Conservation (phyloP, 2,113 vertebrate genomes). For the Puntigrus tetrazona region DNA sequence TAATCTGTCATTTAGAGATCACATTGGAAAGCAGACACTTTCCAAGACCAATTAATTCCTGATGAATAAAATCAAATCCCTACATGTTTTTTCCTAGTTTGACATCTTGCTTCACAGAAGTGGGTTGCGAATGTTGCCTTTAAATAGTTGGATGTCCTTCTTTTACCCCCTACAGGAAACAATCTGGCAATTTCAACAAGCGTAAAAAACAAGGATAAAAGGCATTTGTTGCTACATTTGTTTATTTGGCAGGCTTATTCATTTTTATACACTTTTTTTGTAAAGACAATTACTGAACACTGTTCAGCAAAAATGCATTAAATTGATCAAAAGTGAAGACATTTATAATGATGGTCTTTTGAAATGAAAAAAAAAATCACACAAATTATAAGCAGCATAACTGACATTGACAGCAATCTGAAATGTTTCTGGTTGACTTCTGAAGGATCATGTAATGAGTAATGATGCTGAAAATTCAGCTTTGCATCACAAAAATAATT, state of each 20-base stretch:
- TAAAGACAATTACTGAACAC: not conserved
- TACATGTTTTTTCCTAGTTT: not conserved
- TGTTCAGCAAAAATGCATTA: not conserved
- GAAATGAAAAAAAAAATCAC: not conserved
- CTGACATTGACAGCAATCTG: not conserved
- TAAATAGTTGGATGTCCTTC: not conserved
- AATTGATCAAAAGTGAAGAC: not conserved
- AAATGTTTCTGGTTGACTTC: not conserved
- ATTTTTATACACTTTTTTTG: not conserved
- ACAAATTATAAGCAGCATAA: too few species aligned
- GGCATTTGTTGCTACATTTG: not conserved
- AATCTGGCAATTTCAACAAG: not conserved
- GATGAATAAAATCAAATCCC: conserved; percentile 3
- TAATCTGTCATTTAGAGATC: not conserved
- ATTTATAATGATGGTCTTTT: not conserved
- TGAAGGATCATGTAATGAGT: too few species aligned
- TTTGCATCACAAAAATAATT: not conserved
- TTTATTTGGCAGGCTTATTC: not conserved
- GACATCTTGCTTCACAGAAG: not conserved
- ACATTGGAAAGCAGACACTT: not conserved
- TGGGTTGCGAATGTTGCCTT: not conserved
- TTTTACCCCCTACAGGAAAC: not conserved
- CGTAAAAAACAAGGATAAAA: not conserved
- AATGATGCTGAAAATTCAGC: too few species aligned
- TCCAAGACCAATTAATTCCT: not conserved